A percentile compares a stretch with the other conserved stretches of the same genome.
Evolutionary conservation across 1,140 invertebrate genomes (phyloP).

Genomic region (Drosophila sucinea): DNA sequence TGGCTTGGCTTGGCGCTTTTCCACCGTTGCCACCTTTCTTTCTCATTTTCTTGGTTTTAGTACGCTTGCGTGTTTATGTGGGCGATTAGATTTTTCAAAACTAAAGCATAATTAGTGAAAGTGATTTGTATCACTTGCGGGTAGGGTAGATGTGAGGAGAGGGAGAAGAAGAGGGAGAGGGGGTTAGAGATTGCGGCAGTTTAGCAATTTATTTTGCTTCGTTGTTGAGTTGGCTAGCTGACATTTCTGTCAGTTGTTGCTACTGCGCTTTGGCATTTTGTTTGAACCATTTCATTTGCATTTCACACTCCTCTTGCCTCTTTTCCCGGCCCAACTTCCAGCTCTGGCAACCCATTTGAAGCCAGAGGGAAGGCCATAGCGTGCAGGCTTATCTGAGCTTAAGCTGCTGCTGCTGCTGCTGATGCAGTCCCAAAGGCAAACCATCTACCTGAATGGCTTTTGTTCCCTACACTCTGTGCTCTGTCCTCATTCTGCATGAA

Average conservation of each 20-base stretch:
- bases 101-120: slow-evolving; percentile 72
- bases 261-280: slow-evolving; percentile 31
- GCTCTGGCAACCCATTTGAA: slow-evolving; percentile 7
- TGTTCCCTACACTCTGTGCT: slow-evolving; percentile 10
- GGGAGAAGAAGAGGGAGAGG: no score
- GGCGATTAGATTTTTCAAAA: slow-evolving; percentile 49
- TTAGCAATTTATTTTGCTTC: slow-evolving; percentile 9
- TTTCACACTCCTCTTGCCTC: slow-evolving; percentile 23
- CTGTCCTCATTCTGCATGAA: slow-evolving; percentile 9
- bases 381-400: slow-evolving; percentile 49
- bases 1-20: not conserved
- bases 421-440: not conserved
- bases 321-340: not conserved
- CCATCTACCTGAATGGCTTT: slow-evolving; percentile 29
- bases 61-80: slow-evolving; percentile 34
- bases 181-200: not conserved
- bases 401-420: slow-evolving; percentile 20
- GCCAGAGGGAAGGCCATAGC: slow-evolving; percentile 9
- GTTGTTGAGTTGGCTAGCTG: slow-evolving; percentile 47
- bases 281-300: slow-evolving; percentile 59
- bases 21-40: slow-evolving; percentile 16
- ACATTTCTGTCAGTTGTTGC: slow-evolving; percentile 39
- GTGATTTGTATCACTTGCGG: slow-evolving; percentile 65
- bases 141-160: not conserved
- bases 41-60: slow-evolving; percentile 18